A percentile compares a stretch with the other conserved stretches of the same genome.
Evolutionary conservation across 2,797 vertebrate species (phyloP).

Genomic region (Naso thynnoides): DNA sequence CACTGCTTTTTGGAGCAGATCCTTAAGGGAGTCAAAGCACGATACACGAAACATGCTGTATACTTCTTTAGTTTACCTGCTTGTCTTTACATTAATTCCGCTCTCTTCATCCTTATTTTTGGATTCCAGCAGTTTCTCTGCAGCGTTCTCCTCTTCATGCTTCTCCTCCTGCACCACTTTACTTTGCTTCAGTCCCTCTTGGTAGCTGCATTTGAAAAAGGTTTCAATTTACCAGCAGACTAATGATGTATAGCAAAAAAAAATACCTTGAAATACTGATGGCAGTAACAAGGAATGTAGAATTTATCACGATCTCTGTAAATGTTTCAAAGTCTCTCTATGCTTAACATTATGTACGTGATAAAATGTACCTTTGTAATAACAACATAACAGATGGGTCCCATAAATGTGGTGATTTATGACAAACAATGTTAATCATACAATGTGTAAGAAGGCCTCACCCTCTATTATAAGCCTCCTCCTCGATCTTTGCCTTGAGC

Average conservation of each 20-base stretch:
- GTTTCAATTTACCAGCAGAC: conserved; percentile 26
- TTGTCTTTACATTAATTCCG: conserved; percentile 75
- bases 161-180: conserved; percentile 81
- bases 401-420: conserved; percentile 23
- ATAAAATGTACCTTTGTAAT: conserved; percentile 8
- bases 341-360: neutral
- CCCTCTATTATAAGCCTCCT: conserved; percentile 94
- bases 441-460: conserved; percentile 52
- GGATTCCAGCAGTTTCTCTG: conserved; percentile 68
- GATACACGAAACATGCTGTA: neutral
- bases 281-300: neutral
- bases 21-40: neutral
- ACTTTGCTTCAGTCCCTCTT: conserved; percentile 84
- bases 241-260: neutral
- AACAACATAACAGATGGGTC: neutral
- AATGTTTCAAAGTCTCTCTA: neutral
- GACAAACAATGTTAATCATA: conserved; percentile 13
- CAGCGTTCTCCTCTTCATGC: conserved; percentile 71
- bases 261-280: neutral
- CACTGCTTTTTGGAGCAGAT: too few relatives aligned
- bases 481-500: conserved; percentile 93
- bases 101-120: conserved; percentile 80
- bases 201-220: conserved; percentile 72
- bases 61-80: conserved; percentile 72
- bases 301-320: neutral